Conservation (phyloP, 2,113 vertebrate species). For the Eolophus roseicapilla region DNA sequence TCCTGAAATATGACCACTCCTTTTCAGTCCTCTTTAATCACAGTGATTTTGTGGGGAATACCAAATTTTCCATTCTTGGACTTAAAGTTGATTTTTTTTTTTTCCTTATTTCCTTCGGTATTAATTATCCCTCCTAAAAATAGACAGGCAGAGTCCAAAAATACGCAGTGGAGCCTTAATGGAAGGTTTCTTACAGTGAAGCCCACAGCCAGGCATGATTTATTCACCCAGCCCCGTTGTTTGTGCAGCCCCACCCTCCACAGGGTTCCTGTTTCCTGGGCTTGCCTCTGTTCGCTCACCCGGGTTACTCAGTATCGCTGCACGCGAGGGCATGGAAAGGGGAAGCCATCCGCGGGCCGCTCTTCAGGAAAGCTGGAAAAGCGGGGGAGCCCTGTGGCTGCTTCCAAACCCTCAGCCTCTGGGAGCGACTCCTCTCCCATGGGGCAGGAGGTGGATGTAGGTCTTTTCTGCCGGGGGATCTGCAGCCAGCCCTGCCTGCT, state of each 20-base stretch:
- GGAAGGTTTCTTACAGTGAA: neutral
- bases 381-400: neutral
- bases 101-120: neutral
- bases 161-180: neutral
- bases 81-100: neutral
- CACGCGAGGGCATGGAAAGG: neutral
- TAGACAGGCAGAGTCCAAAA: constrained; percentile 4
- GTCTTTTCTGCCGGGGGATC: neutral
- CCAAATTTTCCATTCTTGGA: neutral
- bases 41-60: constrained; percentile 32
- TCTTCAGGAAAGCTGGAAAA: neutral
- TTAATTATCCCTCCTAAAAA: constrained; percentile 40
- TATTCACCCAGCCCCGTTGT: neutral
- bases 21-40: constrained; percentile 32
- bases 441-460: neutral
- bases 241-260: neutral
- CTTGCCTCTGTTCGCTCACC: neutral
- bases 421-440: rapidly evolving
- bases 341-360: neutral
- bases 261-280: neutral
- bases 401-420: too few species aligned
- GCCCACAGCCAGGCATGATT: neutral
- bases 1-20: neutral
- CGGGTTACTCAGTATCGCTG: neutral
- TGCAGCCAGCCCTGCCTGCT: neutral